phyloP scores from a whole-genome alignment of 2,888 invertebrate species.

The Mythimna albipuncta region DNA sequence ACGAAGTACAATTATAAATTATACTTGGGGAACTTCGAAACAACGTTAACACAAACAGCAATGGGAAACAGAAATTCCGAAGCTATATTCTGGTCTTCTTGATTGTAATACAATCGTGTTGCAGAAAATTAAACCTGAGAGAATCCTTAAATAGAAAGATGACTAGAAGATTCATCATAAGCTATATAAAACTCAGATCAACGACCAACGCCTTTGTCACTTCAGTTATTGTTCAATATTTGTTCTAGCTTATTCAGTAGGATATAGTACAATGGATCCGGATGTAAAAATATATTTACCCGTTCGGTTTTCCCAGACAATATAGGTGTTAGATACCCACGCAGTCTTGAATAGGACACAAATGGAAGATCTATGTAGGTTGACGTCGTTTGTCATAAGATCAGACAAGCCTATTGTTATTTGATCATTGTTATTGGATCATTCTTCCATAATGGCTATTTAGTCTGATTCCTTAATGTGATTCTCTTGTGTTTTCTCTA shows the following conservation, averaged over 20 bases:
- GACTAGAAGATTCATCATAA: slow-evolving; percentile 5
- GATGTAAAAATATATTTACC: slow-evolving; percentile 24
- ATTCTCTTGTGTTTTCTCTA: neutral
- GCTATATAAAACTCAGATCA: neutral
- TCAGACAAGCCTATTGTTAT: slow-evolving; percentile 32
- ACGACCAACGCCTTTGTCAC: slow-evolving; percentile 4
- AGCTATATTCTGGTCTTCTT: neutral
- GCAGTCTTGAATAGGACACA: slow-evolving; percentile 29
- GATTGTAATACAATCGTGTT: neutral
- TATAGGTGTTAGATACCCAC: slow-evolving; percentile 47
- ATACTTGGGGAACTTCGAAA: slow-evolving; percentile 1
- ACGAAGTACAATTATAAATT: slow-evolving; percentile 27
- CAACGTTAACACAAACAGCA: neutral
- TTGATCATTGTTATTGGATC: slow-evolving; percentile 37
- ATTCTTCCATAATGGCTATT: slow-evolving; percentile 19
- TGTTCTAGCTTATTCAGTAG: slow-evolving; percentile 5
- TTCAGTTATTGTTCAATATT: neutral
- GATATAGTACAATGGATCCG: slow-evolving; percentile 31
- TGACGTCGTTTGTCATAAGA: slow-evolving; percentile 54
- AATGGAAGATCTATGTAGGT: slow-evolving; percentile 55
- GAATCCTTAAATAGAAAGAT: slow-evolving; percentile 2
- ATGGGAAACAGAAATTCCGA: neutral
- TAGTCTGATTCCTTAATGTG: slow-evolving; percentile 3
- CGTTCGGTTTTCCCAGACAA: slow-evolving; percentile 43
- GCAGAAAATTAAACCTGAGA: neutral